Base-by-base conservation (phyloP, 2,888 invertebrate species). In the Polylopha cassiicola region DNA sequence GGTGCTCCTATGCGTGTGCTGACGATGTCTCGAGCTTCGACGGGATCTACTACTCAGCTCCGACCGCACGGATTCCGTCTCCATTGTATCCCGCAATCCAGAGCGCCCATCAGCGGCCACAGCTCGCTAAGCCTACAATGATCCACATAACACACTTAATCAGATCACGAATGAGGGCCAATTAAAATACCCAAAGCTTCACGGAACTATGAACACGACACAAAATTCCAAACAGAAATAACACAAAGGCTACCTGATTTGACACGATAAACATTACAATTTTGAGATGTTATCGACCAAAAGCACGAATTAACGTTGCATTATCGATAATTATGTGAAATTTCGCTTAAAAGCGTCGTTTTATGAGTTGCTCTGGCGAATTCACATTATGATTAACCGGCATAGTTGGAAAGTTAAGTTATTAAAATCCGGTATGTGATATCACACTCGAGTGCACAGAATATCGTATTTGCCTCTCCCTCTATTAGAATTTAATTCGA, bases 11-110 rank as follows among this genome's bases (percentile, higher is more conserved):
- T 90, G 90, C 16, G 90, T 88, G 59, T 89, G 88, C 53, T 87
- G 87, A 45, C 89, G 66, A 51, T 85, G 84, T 55, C 91, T 88
- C 22, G 91, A 88, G 51, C 91, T 91, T 46, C 91, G 88, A 72
- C 91, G 86, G 33, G 91, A 92, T 65, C 94, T 91, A 67, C 94
- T 91, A 81, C 95, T 96, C 66, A 95, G 90, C 84, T 96, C 96
- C 38, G 97, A 97, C 71, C 95, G 92, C 62, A 97, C 92, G 60
- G 96, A 96, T 87, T 97, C 97, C 62, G 95, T 95, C 89, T 97
- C 97, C 95, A 95, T 95, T 74, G 84, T 75, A 56, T 39, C 39
- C 43, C 57, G 68, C 67, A 77, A n/a, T n/a, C n/a, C n/a, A n/a
- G n/a, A n/a, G n/a, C n/a, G n/a, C 54, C 82, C 82, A 79, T 81